A percentile compares a stretch with the other conserved stretches of the same genome.
Evolutionary conservation across 2,888 invertebrate species (phyloP).

Genomic region (Notocelia uddmanniana): DNA sequence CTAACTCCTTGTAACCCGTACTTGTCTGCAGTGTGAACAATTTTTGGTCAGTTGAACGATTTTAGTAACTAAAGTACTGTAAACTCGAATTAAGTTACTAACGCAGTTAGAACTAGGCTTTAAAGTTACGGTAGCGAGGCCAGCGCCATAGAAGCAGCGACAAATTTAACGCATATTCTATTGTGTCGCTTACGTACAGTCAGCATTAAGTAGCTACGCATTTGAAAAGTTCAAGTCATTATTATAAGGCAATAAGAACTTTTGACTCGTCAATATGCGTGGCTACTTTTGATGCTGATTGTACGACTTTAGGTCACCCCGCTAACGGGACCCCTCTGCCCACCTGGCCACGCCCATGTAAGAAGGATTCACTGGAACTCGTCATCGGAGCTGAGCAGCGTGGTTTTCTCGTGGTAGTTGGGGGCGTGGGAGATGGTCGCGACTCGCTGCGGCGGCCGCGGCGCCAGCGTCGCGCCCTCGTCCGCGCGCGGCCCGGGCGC

Average conservation of each 20-base stretch:
- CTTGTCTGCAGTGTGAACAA: too few relatives aligned
- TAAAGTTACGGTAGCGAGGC: background rate
- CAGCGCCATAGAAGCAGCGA: background rate
- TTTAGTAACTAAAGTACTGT: too few relatives aligned
- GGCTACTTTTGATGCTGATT: too few relatives aligned
- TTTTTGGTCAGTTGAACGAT: too few relatives aligned
- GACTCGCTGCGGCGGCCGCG: constrained; percentile 89
- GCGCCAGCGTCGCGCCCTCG: constrained; percentile 83
- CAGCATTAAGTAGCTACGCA: too few relatives aligned
- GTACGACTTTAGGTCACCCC: too few relatives aligned
- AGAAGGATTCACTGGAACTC: constrained; percentile 91
- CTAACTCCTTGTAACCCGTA: too few relatives aligned
- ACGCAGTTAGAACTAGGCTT: too few relatives aligned
- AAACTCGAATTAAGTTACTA: too few relatives aligned
- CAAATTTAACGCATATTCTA: background rate
- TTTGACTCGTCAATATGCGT: too few relatives aligned
- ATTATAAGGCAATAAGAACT: too few relatives aligned
- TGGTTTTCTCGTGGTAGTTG: constrained; percentile 98
- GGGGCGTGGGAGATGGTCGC: constrained; percentile 90
- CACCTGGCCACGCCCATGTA: background rate
- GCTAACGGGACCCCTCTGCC: background rate
- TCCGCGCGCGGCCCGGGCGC: constrained; percentile 62
- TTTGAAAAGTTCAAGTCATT: too few relatives aligned
- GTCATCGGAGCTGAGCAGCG: constrained; percentile 97
- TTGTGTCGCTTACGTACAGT: background rate